Percentiles rank a stretch among this genome's conserved stretches.
These are phyloP conservation scores for Scatophagus argus DNA, from an alignment of 2,113 vertebrate genomes.

Conservation along the genomic window DNA sequence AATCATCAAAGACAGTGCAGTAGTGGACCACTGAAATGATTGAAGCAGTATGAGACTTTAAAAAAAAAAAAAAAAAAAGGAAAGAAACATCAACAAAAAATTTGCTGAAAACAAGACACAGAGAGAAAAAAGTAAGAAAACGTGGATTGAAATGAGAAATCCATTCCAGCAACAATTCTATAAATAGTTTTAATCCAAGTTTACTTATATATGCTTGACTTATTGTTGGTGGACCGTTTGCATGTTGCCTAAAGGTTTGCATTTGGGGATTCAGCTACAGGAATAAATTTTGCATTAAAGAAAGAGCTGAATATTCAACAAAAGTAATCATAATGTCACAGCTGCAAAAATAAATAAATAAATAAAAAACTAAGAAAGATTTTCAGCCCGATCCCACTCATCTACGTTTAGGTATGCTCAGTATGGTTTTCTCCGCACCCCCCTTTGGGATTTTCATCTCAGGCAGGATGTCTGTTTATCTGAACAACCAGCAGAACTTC, in stretches of 20 bases:
- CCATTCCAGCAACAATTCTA: not conserved
- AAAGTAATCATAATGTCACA: slow-evolving; percentile 51
- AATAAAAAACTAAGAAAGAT: no score
- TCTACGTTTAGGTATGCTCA: slow-evolving; percentile 50
- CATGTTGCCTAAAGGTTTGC: not conserved
- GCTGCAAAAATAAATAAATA: slow-evolving; percentile 30
- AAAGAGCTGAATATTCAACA: not conserved
- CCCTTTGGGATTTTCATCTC: slow-evolving; percentile 56
- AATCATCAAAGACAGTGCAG: slow-evolving; percentile 54
- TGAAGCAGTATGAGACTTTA: slow-evolving; percentile 29
- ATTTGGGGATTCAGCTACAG: not conserved
- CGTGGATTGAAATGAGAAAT: not conserved
- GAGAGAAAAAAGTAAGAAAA: not conserved
- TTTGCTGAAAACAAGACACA: not conserved
- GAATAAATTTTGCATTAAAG: slow-evolving; percentile 28
- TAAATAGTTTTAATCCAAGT: not conserved
- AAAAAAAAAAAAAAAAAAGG: slow-evolving; percentile 39
- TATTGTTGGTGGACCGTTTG: not conserved
- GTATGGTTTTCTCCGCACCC: slow-evolving; percentile 26
- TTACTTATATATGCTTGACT: not conserved
- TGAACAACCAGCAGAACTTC: slow-evolving; percentile 41
- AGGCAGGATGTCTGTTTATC: slow-evolving; percentile 62
- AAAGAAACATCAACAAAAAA: no score
- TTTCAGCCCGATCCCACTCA: slow-evolving; percentile 52
- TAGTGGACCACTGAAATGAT: slow-evolving; percentile 32